Percentiles rank a stretch among this genome's conserved stretches.
Evolutionary conservation across 53 echinoderm and acorn worm species (phyloP).

Genomic region (Echinarachnius parma): DNA sequence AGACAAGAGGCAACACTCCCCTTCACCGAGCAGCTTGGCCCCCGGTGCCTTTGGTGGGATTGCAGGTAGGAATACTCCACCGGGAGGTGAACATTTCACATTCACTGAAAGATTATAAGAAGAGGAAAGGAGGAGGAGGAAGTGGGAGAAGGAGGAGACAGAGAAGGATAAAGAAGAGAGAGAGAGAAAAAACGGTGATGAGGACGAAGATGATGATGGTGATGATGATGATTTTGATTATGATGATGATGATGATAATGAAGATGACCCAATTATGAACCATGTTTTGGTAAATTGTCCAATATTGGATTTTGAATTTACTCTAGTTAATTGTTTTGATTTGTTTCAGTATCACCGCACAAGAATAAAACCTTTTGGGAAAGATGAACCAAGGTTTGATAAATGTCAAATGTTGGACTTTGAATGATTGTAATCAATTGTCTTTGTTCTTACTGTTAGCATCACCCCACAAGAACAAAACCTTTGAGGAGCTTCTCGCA

Average conservation of each 20-base stretch:
- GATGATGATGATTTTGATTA: not conserved
- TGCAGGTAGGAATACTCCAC: not conserved
- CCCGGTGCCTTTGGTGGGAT: not conserved
- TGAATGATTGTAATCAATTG: too few relatives aligned
- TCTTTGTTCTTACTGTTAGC: too few relatives aligned
- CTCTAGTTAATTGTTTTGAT: too few relatives aligned
- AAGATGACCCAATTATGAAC: not conserved
- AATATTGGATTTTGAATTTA: too few relatives aligned
- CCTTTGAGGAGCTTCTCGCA: conserved; percentile 83
- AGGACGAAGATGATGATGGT: not conserved
- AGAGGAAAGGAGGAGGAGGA: not conserved
- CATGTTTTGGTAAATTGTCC: not conserved
- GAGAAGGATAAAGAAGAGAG: not conserved
- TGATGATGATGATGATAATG: not conserved
- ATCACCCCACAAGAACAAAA: conserved; percentile 90
- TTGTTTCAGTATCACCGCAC: too few relatives aligned
- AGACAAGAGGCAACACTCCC: conserved; percentile 60
- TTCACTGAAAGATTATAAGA: too few relatives aligned
- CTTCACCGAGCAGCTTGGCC: conserved; percentile 6
- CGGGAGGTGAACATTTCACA: not conserved
- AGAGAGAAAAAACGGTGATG: not conserved
- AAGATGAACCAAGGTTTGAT: too few relatives aligned
- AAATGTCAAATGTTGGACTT: too few relatives aligned
- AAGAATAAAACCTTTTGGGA: too few relatives aligned
- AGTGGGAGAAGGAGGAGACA: not conserved